Conservation (phyloP, 2,113 vertebrate genomes). For the Sorex fumeus region DNA sequence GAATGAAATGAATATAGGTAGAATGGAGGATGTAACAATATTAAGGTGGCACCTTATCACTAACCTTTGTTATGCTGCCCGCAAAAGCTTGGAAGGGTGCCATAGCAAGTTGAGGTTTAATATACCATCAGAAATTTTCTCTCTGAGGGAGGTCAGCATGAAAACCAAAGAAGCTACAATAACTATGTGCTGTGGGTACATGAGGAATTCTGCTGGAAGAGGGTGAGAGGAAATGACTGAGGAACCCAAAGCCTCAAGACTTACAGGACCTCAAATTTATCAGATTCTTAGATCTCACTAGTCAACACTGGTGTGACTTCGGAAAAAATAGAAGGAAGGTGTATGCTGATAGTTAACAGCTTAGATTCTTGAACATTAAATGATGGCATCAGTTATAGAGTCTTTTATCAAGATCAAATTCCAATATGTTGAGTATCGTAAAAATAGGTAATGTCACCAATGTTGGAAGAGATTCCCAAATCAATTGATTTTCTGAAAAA, state of each 20-base stretch:
- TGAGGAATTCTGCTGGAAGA: constrained; percentile 56
- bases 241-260: not conserved
- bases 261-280: constrained; percentile 26
- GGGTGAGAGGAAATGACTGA: constrained; percentile 41
- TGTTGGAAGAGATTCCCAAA: not conserved
- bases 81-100: not conserved
- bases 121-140: not conserved
- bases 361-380: constrained; percentile 32
- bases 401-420: not conserved
- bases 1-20: too few species aligned
- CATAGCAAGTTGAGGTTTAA: too few species aligned
- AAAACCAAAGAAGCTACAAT: not conserved
- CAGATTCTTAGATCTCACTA: not conserved
- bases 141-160: constrained; percentile 12
- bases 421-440: constrained; percentile 29
- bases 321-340: not conserved
- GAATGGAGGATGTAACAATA: constrained; percentile 16
- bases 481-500: not conserved
- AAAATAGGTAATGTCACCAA: constrained; percentile 20
- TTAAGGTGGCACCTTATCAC: too few species aligned
- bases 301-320: not conserved
- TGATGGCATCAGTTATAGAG: constrained; percentile 2
- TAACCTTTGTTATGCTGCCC: not conserved
- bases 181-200: not conserved
- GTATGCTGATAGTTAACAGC: not conserved